Conservation (phyloP, 2,888 invertebrate species). For the Masnerella sp. region DNA sequence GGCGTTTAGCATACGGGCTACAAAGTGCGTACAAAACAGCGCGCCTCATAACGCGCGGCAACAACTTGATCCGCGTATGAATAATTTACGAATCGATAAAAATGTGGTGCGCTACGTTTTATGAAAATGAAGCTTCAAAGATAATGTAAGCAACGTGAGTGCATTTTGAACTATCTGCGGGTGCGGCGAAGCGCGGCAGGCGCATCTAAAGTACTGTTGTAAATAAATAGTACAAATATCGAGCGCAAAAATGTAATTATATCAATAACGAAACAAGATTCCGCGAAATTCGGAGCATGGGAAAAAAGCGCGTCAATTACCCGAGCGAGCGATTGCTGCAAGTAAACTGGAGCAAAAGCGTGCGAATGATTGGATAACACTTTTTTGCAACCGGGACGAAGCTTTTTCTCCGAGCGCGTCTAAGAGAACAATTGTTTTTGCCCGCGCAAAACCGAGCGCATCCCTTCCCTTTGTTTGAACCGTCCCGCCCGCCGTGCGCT, state of each 20-base stretch:
- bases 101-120: conserved; percentile 35
- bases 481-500: background rate
- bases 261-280: no score
- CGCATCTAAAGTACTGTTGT: conserved; percentile 21
- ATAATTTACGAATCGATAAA: conserved; percentile 52
- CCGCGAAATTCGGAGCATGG: no score
- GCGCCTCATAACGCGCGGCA: conserved; percentile 16
- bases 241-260: no score
- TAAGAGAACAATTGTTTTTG: conserved; percentile 46
- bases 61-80: conserved; percentile 41
- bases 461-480: background rate
- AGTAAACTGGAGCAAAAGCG: no score
- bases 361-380: conserved; percentile 45
- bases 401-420: conserved; percentile 38
- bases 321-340: no score
- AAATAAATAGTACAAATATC: conserved; percentile 8
- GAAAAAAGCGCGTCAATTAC: no score
- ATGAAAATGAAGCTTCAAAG: conserved; percentile 39
- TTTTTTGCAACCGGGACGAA: conserved; percentile 42
- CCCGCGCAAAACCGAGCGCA: conserved; percentile 34
- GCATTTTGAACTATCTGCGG: conserved; percentile 40
- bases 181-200: conserved; percentile 32
- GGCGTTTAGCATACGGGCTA: conserved; percentile 2
- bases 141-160: conserved; percentile 38
- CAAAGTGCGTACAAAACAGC: conserved; percentile 23